These are phyloP conservation scores for Eumaeus atala DNA, from an alignment of 1,140 invertebrate genomes.

Conservation along the genomic window DNA sequence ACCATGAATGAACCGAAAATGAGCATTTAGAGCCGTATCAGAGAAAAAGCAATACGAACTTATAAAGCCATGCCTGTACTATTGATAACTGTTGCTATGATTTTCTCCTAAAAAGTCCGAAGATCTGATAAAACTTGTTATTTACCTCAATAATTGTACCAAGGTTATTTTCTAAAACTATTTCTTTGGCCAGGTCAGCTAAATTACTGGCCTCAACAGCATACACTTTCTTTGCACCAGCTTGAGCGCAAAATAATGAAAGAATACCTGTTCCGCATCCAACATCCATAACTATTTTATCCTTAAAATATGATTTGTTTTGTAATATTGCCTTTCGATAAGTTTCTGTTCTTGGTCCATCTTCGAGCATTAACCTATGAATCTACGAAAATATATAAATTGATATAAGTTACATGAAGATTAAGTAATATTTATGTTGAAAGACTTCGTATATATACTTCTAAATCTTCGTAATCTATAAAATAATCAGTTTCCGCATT, in stretches of 20 bases:
- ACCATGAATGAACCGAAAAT: too few species aligned
- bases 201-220: slow-evolving; percentile 95
- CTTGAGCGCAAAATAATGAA: slow-evolving; percentile 96
- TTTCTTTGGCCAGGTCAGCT: slow-evolving; percentile 89
- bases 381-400: slow-evolving; percentile 71
- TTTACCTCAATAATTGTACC: slow-evolving; percentile 75
- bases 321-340: slow-evolving; percentile 89
- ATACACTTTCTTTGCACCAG: slow-evolving; percentile 93
- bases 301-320: slow-evolving; percentile 79
- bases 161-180: slow-evolving; percentile 83
- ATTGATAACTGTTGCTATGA: too few species aligned
- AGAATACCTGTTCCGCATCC: slow-evolving; percentile 98
- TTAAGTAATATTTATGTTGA: neutral
- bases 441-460: slow-evolving; percentile 41
- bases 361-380: slow-evolving; percentile 86
- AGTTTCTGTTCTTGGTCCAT: slow-evolving; percentile 85
- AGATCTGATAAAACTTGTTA: slow-evolving; percentile 7
- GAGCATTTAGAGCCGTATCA: too few species aligned
- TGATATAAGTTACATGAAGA: neutral
- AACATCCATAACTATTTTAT: slow-evolving; percentile 93
- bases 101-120: too few species aligned
- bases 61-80: too few species aligned
- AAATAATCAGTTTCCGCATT: slow-evolving; percentile 54
- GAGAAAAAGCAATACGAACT: too few species aligned
- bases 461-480: slow-evolving; percentile 74